Conservation (phyloP, 2,888 invertebrate genomes). For the Bombyx huttoni region DNA sequence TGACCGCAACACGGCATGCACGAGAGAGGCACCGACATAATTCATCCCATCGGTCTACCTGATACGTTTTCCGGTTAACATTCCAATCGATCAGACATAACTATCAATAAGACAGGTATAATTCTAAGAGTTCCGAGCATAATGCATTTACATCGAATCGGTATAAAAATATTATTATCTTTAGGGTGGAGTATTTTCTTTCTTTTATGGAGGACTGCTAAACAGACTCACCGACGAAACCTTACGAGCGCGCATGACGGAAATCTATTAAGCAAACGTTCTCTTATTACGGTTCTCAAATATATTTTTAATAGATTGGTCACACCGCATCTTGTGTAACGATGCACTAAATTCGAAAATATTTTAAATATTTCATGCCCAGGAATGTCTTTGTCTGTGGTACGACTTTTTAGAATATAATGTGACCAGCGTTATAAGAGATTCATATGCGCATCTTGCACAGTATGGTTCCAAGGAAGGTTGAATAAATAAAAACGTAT, state of each 20-base stretch:
- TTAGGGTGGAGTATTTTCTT: not conserved
- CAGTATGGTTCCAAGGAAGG: constrained; percentile 13
- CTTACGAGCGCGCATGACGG: constrained; percentile 43
- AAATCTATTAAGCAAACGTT: constrained; percentile 37
- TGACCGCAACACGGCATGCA: constrained; percentile 13
- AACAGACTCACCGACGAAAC: constrained; percentile 41
- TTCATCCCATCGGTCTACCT: constrained; percentile 44
- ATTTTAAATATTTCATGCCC: no score
- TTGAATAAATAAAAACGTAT: not conserved
- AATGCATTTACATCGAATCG: no score
- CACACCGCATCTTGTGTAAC: not conserved
- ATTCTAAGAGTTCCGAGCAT: no score
- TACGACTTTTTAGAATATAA: not conserved
- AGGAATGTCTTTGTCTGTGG: no score
- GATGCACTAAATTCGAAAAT: no score
- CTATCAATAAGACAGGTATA: not conserved
- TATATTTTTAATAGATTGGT: constrained; percentile 8
- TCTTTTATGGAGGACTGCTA: constrained; percentile 22
- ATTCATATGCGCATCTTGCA: constrained; percentile 4
- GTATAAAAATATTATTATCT: no score
- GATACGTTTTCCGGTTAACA: constrained; percentile 55
- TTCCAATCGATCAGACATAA: constrained; percentile 25
- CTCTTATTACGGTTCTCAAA: constrained; percentile 19
- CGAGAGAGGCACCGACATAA: constrained; percentile 15
- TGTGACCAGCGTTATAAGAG: not conserved